A percentile compares a stretch with the other conserved stretches of the same genome.
phyloP scores from a whole-genome alignment of 2,113 vertebrate species.

The Dendrocopos noguchii region DNA sequence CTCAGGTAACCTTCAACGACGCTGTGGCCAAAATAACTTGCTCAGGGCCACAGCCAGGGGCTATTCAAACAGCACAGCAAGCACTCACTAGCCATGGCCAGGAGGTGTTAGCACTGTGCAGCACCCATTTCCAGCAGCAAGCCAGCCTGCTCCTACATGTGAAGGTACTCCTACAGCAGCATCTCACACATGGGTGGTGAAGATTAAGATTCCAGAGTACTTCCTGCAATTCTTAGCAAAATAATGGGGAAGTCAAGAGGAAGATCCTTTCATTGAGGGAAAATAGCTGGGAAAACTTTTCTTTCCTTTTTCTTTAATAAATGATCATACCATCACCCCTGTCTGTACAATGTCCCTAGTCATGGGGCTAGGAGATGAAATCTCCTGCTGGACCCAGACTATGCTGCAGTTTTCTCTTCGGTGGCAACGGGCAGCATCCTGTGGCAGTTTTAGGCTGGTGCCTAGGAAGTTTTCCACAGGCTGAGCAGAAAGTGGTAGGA shows the following conservation, averaged over 20 bases:
- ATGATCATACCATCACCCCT: accelerated
- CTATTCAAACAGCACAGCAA: not conserved
- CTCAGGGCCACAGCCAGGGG: not conserved
- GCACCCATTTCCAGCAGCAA: not conserved
- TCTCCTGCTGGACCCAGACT: not conserved
- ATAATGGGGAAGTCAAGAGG: not conserved
- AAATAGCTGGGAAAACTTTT: not conserved
- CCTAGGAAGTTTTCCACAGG: too few relatives aligned
- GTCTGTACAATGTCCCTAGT: not conserved
- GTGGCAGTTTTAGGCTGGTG: too few relatives aligned
- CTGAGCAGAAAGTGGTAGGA: too few relatives aligned
- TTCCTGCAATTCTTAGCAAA: not conserved
- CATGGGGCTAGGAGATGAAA: not conserved
- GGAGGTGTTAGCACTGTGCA: not conserved
- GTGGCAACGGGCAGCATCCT: not conserved
- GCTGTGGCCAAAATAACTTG: not conserved
- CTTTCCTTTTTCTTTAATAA: not conserved
- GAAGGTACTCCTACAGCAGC: not conserved
- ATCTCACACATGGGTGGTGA: not conserved
- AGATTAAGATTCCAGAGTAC: not conserved
- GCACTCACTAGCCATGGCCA: not conserved
- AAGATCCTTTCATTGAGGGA: not conserved
- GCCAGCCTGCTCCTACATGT: not conserved
- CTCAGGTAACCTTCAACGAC: not conserved
- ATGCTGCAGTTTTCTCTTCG: not conserved